phyloP scores from a whole-genome alignment of 2,888 invertebrate species.

The Deroplatys truncata region DNA sequence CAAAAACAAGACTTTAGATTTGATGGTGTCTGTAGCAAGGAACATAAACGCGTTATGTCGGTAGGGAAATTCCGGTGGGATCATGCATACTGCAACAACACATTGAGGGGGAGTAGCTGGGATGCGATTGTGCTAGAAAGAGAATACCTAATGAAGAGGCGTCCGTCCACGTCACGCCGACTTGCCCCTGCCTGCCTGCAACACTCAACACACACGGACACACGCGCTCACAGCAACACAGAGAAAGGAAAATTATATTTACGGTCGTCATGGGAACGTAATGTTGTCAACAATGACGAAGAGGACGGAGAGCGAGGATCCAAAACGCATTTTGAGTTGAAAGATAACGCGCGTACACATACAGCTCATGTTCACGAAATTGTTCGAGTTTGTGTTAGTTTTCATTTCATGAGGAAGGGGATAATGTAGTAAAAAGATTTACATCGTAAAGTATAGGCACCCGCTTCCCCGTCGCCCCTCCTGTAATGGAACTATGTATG shows the following conservation, averaged over 20 bases:
- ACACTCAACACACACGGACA: not conserved
- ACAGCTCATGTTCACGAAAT: not conserved
- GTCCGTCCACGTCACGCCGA: not conserved
- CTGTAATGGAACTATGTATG: not conserved
- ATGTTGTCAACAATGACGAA: constrained; percentile 22
- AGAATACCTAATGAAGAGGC: constrained; percentile 23
- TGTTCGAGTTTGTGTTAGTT: constrained; percentile 22
- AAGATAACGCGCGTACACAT: not conserved
- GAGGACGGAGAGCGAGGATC: not conserved
- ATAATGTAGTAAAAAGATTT: constrained; percentile 30
- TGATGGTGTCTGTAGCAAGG: not conserved
- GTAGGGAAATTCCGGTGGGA: not conserved
- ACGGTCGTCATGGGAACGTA: constrained; percentile 25
- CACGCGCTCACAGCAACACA: not conserved
- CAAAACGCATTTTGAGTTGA: not conserved
- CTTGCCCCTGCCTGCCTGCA: not conserved
- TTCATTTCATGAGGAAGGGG: constrained; percentile 14
- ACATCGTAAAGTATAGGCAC: constrained; percentile 22
- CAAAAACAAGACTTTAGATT: not conserved
- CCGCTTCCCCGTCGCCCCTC: not conserved
- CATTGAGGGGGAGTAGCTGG: not conserved
- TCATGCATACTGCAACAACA: constrained; percentile 14
- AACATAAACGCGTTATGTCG: not conserved
- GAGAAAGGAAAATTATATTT: constrained; percentile 20
- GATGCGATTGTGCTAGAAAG: constrained; percentile 21